phyloP scores from a whole-genome alignment of 1,140 invertebrate genomes.

The Pogonomyrmex barbatus region DNA sequence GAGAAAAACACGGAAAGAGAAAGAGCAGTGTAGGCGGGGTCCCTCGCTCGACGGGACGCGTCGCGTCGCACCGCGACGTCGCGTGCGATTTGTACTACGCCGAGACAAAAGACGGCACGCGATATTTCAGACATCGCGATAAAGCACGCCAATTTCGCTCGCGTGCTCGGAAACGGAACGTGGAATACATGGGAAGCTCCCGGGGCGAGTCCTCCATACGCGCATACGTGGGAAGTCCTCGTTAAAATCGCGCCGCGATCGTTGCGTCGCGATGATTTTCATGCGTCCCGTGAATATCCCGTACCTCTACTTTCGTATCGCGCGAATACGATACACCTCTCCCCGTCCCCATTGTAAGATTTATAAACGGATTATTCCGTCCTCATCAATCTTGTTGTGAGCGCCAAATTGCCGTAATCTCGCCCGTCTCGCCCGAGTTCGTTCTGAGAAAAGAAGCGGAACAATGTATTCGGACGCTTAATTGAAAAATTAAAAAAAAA shows the following conservation, averaged over 20 bases:
- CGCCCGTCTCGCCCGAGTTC: neutral
- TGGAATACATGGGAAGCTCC: conserved; percentile 4
- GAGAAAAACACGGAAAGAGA: neutral
- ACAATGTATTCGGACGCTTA: neutral
- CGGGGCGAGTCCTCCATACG: neutral
- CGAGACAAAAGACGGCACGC: conserved; percentile 22
- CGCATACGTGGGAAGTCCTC: conserved; percentile 35
- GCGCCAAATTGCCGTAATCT: conserved; percentile 26
- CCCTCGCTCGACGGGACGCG: neutral
- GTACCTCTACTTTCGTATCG: conserved; percentile 1
- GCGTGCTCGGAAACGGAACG: neutral
- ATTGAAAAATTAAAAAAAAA: neutral
- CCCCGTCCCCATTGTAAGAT: neutral
- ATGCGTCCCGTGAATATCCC: neutral
- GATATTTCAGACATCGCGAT: conserved; percentile 33
- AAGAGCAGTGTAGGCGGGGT: neutral
- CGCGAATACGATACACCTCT: neutral
- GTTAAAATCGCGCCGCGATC: conserved; percentile 20
- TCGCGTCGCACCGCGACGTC: neutral
- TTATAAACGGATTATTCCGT: neutral
- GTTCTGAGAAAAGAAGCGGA: neutral
- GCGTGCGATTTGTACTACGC: conserved; percentile 22
- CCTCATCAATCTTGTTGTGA: conserved; percentile 18
- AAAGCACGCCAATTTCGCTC: conserved; percentile 38
- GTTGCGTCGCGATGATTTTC: conserved; percentile 34